Conservation (phyloP, 2,888 invertebrate species). For the Caenorhabditis wallacei region DNA sequence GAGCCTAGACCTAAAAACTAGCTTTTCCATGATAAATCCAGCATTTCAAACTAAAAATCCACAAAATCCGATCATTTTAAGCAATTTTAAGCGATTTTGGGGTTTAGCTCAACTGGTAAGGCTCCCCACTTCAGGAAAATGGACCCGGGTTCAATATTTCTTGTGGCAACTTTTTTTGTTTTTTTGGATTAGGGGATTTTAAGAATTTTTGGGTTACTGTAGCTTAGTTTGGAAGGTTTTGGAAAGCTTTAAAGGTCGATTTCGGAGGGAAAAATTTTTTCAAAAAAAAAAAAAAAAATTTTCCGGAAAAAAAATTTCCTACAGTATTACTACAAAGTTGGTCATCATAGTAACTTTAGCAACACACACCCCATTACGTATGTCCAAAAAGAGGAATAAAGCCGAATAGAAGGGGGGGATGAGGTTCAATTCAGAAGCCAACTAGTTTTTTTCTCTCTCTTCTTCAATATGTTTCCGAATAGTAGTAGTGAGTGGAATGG, state of each 20-base stretch:
- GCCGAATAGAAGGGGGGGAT: neutral
- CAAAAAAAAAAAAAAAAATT: conserved; percentile 3
- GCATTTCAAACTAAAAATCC: too few relatives aligned
- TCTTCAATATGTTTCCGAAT: neutral
- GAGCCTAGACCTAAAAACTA: neutral
- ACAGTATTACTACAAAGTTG: too few relatives aligned
- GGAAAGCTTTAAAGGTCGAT: too few relatives aligned
- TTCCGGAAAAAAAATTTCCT: too few relatives aligned
- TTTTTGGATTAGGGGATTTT: neutral
- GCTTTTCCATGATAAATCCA: neutral
- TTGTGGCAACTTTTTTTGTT: neutral
- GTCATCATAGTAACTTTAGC: too few relatives aligned
- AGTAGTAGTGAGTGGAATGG: conserved; percentile 1
- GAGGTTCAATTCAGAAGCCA: conserved; percentile 11
- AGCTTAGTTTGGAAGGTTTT: too few relatives aligned
- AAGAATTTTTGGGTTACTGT: too few relatives aligned
- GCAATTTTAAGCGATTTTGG: neutral
- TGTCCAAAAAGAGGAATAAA: neutral
- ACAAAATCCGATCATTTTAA: neutral
- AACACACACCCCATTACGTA: too few relatives aligned
- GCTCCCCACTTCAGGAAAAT: too few relatives aligned
- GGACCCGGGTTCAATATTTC: neutral
- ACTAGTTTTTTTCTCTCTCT: neutral
- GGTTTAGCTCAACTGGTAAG: conserved; percentile 12
- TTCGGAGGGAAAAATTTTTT: too few relatives aligned